A percentile compares a stretch with the other conserved stretches of the same genome.
phyloP scores from a whole-genome alignment of 2,888 invertebrate species.

The Colletes collaris region DNA sequence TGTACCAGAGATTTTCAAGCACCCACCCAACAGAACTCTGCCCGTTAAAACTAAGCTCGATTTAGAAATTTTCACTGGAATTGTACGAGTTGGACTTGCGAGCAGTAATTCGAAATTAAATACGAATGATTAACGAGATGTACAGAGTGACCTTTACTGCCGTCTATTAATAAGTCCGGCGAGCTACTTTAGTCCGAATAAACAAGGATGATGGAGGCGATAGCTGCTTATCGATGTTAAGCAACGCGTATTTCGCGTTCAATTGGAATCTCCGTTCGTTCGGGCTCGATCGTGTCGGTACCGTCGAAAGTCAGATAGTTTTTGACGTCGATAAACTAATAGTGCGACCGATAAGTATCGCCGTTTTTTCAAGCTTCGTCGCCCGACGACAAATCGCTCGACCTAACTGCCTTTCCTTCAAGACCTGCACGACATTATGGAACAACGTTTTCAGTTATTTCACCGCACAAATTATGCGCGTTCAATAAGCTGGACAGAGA shows the following conservation, averaged over 20 bases:
- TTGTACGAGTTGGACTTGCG: constrained; percentile 1
- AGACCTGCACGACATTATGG: constrained; percentile 24
- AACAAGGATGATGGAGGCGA: constrained; percentile 58
- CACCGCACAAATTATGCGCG: constrained; percentile 65
- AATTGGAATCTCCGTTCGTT: constrained; percentile 28
- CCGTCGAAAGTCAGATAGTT: background rate
- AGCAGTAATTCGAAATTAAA: constrained; percentile 31
- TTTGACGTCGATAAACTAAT: background rate
- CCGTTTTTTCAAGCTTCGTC: constrained; percentile 32
- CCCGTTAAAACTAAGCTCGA: background rate
- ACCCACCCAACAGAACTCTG: too few relatives aligned
- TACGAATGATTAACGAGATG: constrained; percentile 53
- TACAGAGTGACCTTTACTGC: constrained; percentile 53
- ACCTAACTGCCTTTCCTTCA: constrained; percentile 26
- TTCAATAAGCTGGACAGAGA: constrained; percentile 74
- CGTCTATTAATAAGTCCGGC: constrained; percentile 58
- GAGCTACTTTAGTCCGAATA: constrained; percentile 25
- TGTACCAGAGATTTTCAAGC: too few relatives aligned
- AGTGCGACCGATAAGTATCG: constrained; percentile 18
- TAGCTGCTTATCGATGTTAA: constrained; percentile 59
- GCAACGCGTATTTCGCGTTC: constrained; percentile 35
- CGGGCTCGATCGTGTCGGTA: background rate
- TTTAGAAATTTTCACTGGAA: constrained; percentile 14
- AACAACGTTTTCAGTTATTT: constrained; percentile 46
- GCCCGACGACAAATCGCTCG: constrained; percentile 37